Evolutionary conservation across 1,140 invertebrate genomes (phyloP).

Genomic region (Hyposmocoma kahamanoa): DNA sequence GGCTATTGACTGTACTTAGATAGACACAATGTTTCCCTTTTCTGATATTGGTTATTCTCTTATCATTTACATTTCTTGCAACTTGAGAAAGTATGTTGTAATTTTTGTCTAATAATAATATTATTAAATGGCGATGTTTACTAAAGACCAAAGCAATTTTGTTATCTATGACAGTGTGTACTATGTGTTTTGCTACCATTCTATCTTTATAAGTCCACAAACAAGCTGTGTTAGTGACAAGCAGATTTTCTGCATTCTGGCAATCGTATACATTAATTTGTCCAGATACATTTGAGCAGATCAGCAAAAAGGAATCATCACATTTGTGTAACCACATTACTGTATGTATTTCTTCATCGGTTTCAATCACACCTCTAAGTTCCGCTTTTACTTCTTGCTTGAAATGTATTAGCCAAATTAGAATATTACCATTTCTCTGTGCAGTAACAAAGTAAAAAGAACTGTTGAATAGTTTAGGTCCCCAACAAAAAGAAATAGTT

Average conservation of each 20-base stretch:
- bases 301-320: conserved; percentile 25
- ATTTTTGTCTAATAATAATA: conserved; percentile 36
- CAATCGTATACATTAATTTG: conserved; percentile 26
- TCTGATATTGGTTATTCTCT: conserved; percentile 36
- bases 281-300: conserved; percentile 32
- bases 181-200: conserved; percentile 32
- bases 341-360: conserved; percentile 22
- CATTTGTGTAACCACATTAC: conserved; percentile 34
- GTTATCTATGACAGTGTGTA: conserved; percentile 23
- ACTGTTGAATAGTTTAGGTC: conserved; percentile 22
- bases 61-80: conserved; percentile 43
- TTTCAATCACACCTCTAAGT: conserved; percentile 19
- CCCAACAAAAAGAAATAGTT: conserved; percentile 40
- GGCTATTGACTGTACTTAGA: conserved; percentile 37
- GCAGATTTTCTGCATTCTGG: conserved; percentile 27
- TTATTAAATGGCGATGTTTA: conserved; percentile 52
- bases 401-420: conserved; percentile 37
- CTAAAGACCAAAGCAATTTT: conserved; percentile 35
- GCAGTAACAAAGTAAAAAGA: conserved; percentile 44
- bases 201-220: conserved; percentile 47
- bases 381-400: conserved; percentile 15
- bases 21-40: conserved; percentile 25
- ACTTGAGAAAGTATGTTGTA: conserved; percentile 32
- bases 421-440: conserved; percentile 42
- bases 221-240: conserved; percentile 12